A percentile compares a stretch with the other conserved stretches of the same genome.
These are phyloP conservation scores for Papilio machaon DNA, from an alignment of 1,140 invertebrate species.

Conservation along the genomic window DNA sequence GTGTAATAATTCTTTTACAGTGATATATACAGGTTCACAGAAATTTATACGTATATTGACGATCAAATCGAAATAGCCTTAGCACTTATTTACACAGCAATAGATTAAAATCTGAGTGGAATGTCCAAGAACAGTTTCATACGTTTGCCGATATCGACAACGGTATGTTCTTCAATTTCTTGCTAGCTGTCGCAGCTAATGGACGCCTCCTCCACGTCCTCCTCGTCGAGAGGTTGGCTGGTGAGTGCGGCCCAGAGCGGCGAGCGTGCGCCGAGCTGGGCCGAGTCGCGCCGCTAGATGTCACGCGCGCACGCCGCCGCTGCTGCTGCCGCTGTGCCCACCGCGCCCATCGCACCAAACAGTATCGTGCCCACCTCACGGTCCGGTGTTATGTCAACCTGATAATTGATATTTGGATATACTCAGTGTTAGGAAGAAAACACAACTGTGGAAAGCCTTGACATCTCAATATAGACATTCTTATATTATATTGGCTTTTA, in stretches of 20 bases:
- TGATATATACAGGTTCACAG: background rate
- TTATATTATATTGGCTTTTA: too few relatives aligned
- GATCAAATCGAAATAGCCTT: background rate
- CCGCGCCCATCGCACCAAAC: constrained; percentile 69
- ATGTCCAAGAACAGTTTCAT: constrained; percentile 83
- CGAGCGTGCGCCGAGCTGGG: constrained; percentile 81
- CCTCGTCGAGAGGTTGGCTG: constrained; percentile 82
- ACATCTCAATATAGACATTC: too few relatives aligned
- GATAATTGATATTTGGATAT: constrained; percentile 36
- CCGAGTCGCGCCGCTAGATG: constrained; percentile 82
- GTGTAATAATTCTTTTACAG: background rate
- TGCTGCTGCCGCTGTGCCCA: constrained; percentile 77
- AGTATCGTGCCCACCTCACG: constrained; percentile 78
- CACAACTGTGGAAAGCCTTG: background rate
- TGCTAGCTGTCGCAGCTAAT: constrained; percentile 78
- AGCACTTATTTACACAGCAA: too few relatives aligned
- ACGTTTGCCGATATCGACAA: constrained; percentile 80
- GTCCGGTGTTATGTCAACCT: constrained; percentile 83
- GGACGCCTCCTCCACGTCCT: constrained; percentile 64
- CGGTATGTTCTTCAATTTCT: constrained; percentile 76
- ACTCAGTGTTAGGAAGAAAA: background rate
- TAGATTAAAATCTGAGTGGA: constrained; percentile 73
- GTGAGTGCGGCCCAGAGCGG: constrained; percentile 87
- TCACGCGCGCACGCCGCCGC: constrained; percentile 74
- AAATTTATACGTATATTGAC: background rate